Evolutionary conservation across 2,797 vertebrate genomes (phyloP).

Genomic region (Anableps anableps): DNA sequence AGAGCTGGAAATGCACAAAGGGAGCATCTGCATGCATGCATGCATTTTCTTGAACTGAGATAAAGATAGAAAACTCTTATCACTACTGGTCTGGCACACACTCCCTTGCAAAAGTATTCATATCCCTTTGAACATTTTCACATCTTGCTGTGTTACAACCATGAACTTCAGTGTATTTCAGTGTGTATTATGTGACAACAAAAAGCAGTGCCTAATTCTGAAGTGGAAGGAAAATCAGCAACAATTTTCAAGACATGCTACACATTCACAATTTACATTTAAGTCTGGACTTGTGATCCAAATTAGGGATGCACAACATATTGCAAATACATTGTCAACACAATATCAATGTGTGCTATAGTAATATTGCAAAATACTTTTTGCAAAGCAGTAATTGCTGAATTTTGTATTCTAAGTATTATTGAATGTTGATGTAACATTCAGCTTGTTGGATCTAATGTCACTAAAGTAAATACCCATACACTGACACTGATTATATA

Average conservation of each 20-base stretch:
- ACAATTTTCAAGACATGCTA: not conserved
- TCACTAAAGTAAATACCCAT: not conserved
- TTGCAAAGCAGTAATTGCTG: not conserved
- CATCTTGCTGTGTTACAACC: not conserved
- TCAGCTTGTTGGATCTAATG: not conserved
- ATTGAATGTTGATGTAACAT: not conserved
- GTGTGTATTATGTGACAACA: not conserved
- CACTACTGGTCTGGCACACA: slow-evolving; percentile 20
- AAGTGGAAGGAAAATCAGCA: not conserved
- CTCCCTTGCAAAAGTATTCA: not conserved
- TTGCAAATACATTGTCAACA: not conserved
- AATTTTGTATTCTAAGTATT: not conserved
- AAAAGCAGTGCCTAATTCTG: not conserved
- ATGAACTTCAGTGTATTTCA: not conserved
- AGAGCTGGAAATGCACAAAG: slow-evolving; percentile 25
- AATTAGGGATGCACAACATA: not conserved
- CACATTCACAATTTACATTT: not conserved
- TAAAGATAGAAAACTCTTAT: slow-evolving; percentile 11
- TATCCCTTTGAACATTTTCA: not conserved
- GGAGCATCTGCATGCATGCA: slow-evolving; percentile 10
- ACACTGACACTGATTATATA: not conserved
- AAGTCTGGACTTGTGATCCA: not conserved
- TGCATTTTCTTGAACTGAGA: slow-evolving; percentile 7
- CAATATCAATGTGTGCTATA: not conserved
- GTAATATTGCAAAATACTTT: not conserved